Evolutionary conservation across 2,113 vertebrate genomes (phyloP).

Genomic region (Phoenicopterus ruber): DNA sequence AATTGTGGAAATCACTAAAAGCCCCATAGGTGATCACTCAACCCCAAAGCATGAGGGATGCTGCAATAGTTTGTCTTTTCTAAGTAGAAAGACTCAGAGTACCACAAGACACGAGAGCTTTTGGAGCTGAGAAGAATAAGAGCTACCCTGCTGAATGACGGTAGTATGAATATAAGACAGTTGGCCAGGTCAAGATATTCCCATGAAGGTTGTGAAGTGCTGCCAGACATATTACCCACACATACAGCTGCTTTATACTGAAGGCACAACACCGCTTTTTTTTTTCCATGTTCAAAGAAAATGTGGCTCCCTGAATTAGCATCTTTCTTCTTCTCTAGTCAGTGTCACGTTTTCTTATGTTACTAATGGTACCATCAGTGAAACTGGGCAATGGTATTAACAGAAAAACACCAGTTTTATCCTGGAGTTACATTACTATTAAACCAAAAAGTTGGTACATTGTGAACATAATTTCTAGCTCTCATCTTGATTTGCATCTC

Average conservation of each 20-base stretch:
- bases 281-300: background rate
- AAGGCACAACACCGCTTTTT: background rate
- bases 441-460: background rate
- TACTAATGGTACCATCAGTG: background rate
- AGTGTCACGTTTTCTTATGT: background rate
- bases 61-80: background rate
- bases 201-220: background rate
- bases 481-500: background rate
- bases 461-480: background rate
- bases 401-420: background rate
- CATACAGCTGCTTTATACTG: background rate
- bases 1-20: background rate
- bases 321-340: background rate
- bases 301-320: background rate
- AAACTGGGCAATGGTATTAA: background rate
- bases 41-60: background rate
- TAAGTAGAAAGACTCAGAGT: background rate
- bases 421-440: background rate
- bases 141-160: background rate
- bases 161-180: background rate
- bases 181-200: background rate
- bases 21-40: background rate
- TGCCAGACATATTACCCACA: background rate
- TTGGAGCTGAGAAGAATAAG: background rate
- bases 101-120: background rate